These are phyloP conservation scores for Zoroaster sp. DNA, from an alignment of 53 echinoderm and acorn worm genomes.

Conservation along the genomic window DNA sequence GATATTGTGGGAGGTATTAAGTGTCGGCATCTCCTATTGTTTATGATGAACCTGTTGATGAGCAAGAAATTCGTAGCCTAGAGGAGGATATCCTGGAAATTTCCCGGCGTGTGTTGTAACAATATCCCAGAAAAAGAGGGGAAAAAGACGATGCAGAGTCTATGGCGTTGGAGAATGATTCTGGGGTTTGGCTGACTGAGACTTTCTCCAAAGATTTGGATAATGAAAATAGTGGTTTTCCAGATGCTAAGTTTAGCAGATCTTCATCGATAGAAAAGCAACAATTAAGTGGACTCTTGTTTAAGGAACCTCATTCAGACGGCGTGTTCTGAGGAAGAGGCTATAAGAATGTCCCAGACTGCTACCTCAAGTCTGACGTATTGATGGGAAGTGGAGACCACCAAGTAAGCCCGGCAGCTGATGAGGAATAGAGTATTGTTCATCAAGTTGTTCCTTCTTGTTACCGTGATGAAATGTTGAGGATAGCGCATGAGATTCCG, in stretches of 20 bases:
- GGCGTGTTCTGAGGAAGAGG: neutral
- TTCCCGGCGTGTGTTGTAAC: too few relatives aligned
- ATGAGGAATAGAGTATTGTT: slow-evolving; percentile 52
- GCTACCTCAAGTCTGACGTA: slow-evolving; percentile 16
- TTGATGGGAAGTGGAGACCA: slow-evolving; percentile 67
- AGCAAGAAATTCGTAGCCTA: too few relatives aligned
- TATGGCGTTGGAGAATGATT: too few relatives aligned
- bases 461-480: slow-evolving; percentile 55
- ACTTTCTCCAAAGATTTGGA: too few relatives aligned
- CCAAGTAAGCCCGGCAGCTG: slow-evolving; percentile 38
- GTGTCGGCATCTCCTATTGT: too few relatives aligned
- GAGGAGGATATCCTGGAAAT: too few relatives aligned
- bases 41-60: too few relatives aligned
- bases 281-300: neutral
- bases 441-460: slow-evolving; percentile 33
- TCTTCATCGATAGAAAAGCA: slow-evolving; percentile 19
- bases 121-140: too few relatives aligned
- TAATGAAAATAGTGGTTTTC: too few relatives aligned
- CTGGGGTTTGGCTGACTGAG: too few relatives aligned
- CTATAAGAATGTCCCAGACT: slow-evolving; percentile 21
- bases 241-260: neutral
- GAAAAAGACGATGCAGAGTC: too few relatives aligned
- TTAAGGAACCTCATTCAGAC: neutral
- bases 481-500: slow-evolving; percentile 49
- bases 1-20: too few relatives aligned